phyloP scores from a whole-genome alignment of 2,113 vertebrate species.

The Cyrtonyx montezumae region DNA sequence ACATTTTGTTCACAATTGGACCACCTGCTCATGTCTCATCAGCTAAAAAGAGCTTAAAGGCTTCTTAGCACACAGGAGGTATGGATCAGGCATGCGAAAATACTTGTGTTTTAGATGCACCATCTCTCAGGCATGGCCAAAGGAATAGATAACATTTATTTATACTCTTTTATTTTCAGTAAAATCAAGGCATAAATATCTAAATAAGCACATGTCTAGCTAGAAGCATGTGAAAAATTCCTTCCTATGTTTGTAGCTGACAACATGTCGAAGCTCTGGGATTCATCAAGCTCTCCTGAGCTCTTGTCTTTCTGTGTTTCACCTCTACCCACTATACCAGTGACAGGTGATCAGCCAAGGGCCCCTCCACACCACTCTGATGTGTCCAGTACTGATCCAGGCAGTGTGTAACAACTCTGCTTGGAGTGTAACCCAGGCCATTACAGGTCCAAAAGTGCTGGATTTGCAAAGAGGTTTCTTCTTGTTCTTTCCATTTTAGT shows the following conservation, averaged over 20 bases:
- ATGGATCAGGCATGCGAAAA: conserved; percentile 57
- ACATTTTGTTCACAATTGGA: conserved; percentile 69
- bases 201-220: not conserved
- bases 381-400: not conserved
- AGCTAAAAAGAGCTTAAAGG: conserved; percentile 67
- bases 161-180: not conserved
- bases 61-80: conserved; percentile 49
- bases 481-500: not conserved
- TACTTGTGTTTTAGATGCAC: conserved; percentile 28
- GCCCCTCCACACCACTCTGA: not conserved
- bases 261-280: not conserved
- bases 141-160: not conserved
- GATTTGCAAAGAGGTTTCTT: fast-evolving
- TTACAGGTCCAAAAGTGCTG: fast-evolving
- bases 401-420: not conserved
- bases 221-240: not conserved
- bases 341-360: not conserved
- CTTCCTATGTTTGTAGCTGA: not conserved
- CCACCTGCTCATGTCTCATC: conserved; percentile 70
- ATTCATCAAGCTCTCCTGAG: fast-evolving
- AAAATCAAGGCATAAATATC: not conserved
- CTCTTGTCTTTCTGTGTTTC: fast-evolving
- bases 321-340: not conserved
- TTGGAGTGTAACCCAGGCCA: not conserved
- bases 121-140: not conserved